A percentile compares a stretch with the other conserved stretches of the same genome.
These are phyloP conservation scores for Silurus meridionalis DNA, from an alignment of 2,113 vertebrate species.

Conservation along the genomic window DNA sequence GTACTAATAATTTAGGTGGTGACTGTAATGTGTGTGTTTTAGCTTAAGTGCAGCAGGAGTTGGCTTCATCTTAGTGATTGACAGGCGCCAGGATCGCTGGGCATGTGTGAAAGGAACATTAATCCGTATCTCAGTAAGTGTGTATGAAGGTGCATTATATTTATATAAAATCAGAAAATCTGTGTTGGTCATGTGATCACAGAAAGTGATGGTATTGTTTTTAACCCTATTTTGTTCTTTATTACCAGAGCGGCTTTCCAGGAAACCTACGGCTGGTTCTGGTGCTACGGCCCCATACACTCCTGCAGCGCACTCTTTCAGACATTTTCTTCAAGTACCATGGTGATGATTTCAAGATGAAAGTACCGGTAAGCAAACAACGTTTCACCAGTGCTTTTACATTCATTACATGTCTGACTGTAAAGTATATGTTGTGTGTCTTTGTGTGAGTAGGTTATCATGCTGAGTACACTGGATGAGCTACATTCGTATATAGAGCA, in stretches of 20 bases:
- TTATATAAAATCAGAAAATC: not conserved
- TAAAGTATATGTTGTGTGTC: not conserved
- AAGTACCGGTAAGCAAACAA: conserved; percentile 88
- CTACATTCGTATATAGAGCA: conserved; percentile 91
- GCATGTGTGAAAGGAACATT: conserved; percentile 93
- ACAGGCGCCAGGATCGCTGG: conserved; percentile 96
- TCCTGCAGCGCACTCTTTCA: conserved; percentile 86
- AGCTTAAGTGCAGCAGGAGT: conserved; percentile 89
- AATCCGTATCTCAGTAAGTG: conserved; percentile 91
- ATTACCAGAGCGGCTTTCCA: conserved; percentile 86
- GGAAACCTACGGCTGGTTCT: conserved; percentile 93
- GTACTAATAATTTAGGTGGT: not conserved
- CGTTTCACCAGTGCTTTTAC: not conserved
- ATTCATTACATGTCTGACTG: no score
- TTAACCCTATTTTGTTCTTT: not conserved
- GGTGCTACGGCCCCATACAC: conserved; percentile 85
- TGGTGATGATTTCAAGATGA: conserved; percentile 96
- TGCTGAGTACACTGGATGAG: conserved; percentile 93
- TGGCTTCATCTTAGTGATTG: conserved; percentile 96
- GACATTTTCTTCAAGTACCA: conserved; percentile 90
- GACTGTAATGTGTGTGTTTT: conserved; percentile 27
- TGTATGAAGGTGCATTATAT: not conserved
- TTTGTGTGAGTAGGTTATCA: conserved; percentile 82
- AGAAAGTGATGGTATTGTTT: not conserved
- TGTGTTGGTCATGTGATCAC: not conserved